Conservation (phyloP, 1,140 invertebrate species). For the Nasonia giraulti region DNA sequence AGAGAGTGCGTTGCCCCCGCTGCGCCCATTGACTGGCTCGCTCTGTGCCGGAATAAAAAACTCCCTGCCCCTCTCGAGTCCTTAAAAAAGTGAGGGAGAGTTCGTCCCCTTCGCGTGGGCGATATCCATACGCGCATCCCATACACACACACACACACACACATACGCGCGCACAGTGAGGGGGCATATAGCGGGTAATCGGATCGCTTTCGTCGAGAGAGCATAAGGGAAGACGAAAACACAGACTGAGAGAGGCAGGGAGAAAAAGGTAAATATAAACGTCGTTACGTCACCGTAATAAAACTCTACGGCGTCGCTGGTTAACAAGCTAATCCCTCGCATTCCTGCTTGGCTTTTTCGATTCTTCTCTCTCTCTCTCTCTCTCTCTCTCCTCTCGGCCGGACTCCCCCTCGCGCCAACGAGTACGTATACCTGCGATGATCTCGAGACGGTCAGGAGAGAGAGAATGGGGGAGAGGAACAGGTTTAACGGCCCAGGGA, state of each 20-base stretch:
- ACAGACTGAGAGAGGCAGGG: background rate
- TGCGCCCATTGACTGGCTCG: background rate
- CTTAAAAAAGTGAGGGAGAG: background rate
- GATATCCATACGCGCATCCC: too few species aligned
- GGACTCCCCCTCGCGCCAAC: conserved; percentile 2
- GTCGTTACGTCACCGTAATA: conserved; percentile 40
- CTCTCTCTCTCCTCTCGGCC: conserved; percentile 7
- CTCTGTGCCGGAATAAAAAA: background rate
- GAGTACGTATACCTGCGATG: conserved; percentile 43
- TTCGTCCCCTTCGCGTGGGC: too few species aligned
- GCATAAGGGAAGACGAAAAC: conserved; percentile 24
- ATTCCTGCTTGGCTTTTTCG: conserved; percentile 29
- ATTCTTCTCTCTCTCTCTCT: background rate
- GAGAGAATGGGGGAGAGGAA: conserved; percentile 36
- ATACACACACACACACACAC: too few species aligned
- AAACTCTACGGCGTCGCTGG: conserved; percentile 15
- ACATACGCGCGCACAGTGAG: too few species aligned
- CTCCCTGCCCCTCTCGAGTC: background rate
- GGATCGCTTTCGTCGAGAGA: conserved; percentile 17
- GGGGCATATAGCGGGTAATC: conserved; percentile 9
- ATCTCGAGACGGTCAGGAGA: conserved; percentile 54
- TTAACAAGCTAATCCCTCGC: conserved; percentile 58
- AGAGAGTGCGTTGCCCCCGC: conserved; percentile 19
- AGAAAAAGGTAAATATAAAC: conserved; percentile 43
- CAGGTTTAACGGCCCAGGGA: conserved; percentile 45